Evolutionary conservation across 2,888 invertebrate species (phyloP).

Genomic region (Phrixothrix hirtus): DNA sequence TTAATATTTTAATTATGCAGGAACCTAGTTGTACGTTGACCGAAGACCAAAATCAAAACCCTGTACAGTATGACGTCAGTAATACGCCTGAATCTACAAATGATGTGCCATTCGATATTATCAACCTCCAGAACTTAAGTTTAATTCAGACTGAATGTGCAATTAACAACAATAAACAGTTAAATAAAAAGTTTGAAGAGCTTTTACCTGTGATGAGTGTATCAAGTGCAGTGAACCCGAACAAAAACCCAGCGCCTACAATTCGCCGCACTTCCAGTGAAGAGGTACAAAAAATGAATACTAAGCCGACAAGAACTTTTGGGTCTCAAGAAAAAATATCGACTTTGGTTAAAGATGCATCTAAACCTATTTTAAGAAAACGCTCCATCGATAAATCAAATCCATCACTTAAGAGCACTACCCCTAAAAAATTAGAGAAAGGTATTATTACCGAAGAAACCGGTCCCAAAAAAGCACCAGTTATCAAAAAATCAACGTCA

Average conservation of each 20-base stretch:
- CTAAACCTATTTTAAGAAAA: slow-evolving; percentile 37
- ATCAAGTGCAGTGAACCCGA: slow-evolving; percentile 37
- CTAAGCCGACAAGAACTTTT: slow-evolving; percentile 32
- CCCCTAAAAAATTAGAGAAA: slow-evolving; percentile 35
- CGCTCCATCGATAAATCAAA: slow-evolving; percentile 41
- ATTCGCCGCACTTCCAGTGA: slow-evolving; percentile 48
- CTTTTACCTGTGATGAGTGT: slow-evolving; percentile 51
- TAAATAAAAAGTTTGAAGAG: slow-evolving; percentile 42
- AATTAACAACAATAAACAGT: no score
- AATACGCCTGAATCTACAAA: no score
- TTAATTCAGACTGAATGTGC: not conserved
- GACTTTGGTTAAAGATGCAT: slow-evolving; percentile 40
- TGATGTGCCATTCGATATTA: no score
- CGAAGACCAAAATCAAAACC: no score
- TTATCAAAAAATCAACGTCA: slow-evolving; percentile 43
- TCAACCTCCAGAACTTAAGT: not conserved
- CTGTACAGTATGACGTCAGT: no score
- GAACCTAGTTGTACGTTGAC: slow-evolving; percentile 4
- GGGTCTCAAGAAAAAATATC: slow-evolving; percentile 43
- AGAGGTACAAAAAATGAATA: slow-evolving; percentile 40
- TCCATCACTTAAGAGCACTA: slow-evolving; percentile 13
- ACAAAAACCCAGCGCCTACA: slow-evolving; percentile 35
- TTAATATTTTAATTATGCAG: slow-evolving; percentile 8
- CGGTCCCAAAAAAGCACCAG: slow-evolving; percentile 38
- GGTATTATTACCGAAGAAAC: slow-evolving; percentile 38